These are phyloP conservation scores for Chlorodrepanis virens DNA, from an alignment of 2,113 vertebrate genomes.

Conservation along the genomic window DNA sequence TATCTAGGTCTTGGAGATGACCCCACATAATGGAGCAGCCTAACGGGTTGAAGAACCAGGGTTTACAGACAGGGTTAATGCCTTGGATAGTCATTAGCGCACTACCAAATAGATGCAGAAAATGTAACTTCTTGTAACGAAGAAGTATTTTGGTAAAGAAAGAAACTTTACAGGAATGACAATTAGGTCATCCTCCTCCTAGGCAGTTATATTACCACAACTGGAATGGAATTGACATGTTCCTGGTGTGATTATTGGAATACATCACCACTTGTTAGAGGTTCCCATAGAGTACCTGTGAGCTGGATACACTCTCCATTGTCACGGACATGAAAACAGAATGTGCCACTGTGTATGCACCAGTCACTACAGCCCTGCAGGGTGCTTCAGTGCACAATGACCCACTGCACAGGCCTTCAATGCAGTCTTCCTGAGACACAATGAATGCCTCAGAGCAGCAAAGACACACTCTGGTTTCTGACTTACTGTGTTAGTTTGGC, in stretches of 20 bases:
- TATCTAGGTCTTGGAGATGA: not conserved
- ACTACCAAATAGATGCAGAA: not conserved
- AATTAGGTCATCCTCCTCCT: not conserved
- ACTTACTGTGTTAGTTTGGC: not conserved
- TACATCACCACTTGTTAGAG: not conserved
- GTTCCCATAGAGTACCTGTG: not conserved
- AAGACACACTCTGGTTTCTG: not conserved
- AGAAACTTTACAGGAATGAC: not conserved
- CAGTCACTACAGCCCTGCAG: not conserved
- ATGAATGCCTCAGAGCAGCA: not conserved
- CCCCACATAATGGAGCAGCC: not conserved
- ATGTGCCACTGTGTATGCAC: not conserved
- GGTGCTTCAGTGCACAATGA: not conserved
- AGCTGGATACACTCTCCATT: not conserved
- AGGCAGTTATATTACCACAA: not conserved
- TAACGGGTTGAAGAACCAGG: not conserved
- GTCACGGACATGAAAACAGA: not conserved
- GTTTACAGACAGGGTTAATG: not conserved
- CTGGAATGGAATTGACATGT: accelerated
- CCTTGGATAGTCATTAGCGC: not conserved
- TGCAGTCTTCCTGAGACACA: accelerated
- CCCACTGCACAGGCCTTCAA: not conserved
- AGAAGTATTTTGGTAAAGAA: not conserved
- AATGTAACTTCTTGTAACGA: not conserved
- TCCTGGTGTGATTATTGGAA: not conserved